Percentiles rank a stretch among this genome's conserved stretches.
Conservation (phyloP, 2,797 vertebrate species). For the Anableps anableps region DNA sequence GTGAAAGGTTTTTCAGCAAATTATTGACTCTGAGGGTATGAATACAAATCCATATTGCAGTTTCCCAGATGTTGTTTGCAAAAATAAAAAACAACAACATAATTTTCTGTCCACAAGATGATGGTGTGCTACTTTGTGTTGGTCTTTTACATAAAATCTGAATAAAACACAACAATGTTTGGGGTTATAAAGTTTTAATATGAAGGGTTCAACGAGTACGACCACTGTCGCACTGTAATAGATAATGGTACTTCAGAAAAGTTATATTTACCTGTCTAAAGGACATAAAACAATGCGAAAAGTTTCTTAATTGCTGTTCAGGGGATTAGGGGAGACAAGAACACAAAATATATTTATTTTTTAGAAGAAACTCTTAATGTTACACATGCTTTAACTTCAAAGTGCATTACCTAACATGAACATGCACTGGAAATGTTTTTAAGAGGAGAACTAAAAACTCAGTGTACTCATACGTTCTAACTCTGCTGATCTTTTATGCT, state of each 20-base stretch:
- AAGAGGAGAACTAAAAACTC: neutral
- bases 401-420: neutral
- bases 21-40: neutral
- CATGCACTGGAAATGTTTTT: neutral
- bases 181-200: neutral
- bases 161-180: neutral
- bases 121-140: neutral
- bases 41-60: neutral
- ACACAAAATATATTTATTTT: neutral
- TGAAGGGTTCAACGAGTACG: neutral
- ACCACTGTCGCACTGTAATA: neutral
- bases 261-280: slow-evolving; percentile 32
- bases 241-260: slow-evolving; percentile 9
- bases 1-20: neutral
- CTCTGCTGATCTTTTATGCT: slow-evolving; percentile 8
- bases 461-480: neutral
- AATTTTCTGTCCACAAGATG: neutral
- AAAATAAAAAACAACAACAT: neutral
- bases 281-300: slow-evolving; percentile 22
- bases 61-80: neutral
- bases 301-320: slow-evolving; percentile 3
- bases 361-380: neutral
- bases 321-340: neutral
- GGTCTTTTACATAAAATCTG: neutral
- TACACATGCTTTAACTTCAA: neutral